Conservation (phyloP, 2,888 invertebrate species). For the Nemurella pictetii region DNA sequence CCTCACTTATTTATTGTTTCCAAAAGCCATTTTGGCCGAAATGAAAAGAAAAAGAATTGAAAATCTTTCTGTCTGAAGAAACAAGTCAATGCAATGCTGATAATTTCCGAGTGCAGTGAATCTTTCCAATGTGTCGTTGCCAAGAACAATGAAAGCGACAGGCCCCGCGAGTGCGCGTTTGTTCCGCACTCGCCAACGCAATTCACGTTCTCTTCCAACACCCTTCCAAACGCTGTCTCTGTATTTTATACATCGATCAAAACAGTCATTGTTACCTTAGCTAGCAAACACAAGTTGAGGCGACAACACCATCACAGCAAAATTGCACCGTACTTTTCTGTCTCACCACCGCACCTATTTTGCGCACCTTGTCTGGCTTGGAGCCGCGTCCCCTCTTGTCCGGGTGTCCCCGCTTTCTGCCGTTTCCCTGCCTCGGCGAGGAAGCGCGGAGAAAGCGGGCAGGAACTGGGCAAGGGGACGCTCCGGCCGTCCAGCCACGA, state of each 20-base stretch:
- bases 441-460: too few relatives aligned
- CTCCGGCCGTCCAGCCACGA: not conserved
- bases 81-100: constrained; percentile 33
- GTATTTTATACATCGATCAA: not conserved
- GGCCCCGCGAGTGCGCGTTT: constrained; percentile 11
- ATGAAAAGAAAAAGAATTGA: not conserved
- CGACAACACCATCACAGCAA: not conserved
- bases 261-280: not conserved
- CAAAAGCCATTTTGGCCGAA: not conserved
- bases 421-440: too few relatives aligned
- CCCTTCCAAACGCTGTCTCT: constrained; percentile 22
- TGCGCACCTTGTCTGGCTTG: not conserved
- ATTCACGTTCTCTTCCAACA: not conserved
- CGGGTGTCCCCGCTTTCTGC: too few relatives aligned
- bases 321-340: not conserved
- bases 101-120: constrained; percentile 40
- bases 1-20: not conserved
- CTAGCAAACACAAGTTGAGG: not conserved
- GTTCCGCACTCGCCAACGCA: not conserved
- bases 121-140: constrained; percentile 40
- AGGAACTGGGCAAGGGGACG: too few relatives aligned
- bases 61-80: too few relatives aligned
- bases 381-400: too few relatives aligned
- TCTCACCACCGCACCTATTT: not conserved
- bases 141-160: not conserved